Base-by-base conservation (phyloP, 2,888 invertebrate genomes). In the Drosophila kokeensis region DNA sequence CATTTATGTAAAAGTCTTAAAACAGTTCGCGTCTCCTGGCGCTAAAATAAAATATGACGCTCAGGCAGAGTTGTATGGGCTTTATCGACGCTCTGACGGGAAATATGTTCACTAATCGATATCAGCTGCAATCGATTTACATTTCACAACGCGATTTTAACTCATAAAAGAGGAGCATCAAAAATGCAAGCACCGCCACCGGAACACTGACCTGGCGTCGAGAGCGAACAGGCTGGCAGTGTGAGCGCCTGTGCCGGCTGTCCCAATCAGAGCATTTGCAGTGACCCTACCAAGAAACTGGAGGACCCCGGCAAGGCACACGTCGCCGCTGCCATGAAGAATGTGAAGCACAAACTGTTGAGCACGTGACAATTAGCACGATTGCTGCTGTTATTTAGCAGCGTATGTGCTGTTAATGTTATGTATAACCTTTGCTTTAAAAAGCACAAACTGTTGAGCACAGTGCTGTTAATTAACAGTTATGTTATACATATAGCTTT, bases 181-280 rank as follows among this genome's bases (percentile, higher is more conserved):
- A 55, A 60, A 49, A 85, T 85, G 85, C 62, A 85, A 70, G 87
- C 79, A 2, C 82, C 94, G 76, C 94, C 94, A 76, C 94, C 94
- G 2, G 92, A 92, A 62, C 91, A 98, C 94, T 99, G 99, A 93
- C 99, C 99, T 59, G 99, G 99, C 15, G 97, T 98, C 0, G 94
- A 96, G 73, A 99, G 98, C 92, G 96, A 96, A 63, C 94, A 95
- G 89, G 99, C 99, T 49, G 99, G 99, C 0, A 97, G 97, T 92
- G 96, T 95, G 4, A 96, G 96, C 53, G 97, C 98, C 0, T 99
- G 99, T 93, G 96, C 97, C 62, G 99, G 99, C 8, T 99, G 99
- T 91, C 99, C 99, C 0, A 99, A 99, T 94, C 99, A 99, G 93
- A 95, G 95, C 69, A 94, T 98, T 57, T 99, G 99, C 93, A 92